These are phyloP conservation scores for Vollenhovia emeryi DNA, from an alignment of 1,140 invertebrate species.

Conservation along the genomic window DNA sequence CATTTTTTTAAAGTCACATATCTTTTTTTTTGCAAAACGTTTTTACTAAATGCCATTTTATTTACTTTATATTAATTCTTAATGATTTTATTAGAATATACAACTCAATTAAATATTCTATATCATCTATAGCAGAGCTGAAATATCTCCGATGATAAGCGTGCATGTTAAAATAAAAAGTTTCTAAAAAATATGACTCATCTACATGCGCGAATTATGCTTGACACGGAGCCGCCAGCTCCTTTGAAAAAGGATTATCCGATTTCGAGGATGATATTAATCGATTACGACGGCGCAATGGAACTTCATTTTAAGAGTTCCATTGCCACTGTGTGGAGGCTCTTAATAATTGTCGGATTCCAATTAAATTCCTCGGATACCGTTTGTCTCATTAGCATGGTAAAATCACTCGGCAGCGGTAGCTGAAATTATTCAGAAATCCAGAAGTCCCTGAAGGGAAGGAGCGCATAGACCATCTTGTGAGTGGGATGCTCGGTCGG, in stretches of 20 bases:
- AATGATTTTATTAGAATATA: no score
- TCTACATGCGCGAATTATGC: not conserved
- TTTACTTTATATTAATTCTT: no score
- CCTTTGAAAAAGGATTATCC: conserved; percentile 1
- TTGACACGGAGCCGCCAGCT: not conserved
- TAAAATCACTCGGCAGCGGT: not conserved
- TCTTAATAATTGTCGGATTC: conserved; percentile 46
- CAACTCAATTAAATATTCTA: no score
- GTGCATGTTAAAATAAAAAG: not conserved
- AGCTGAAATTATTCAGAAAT: conserved; percentile 43
- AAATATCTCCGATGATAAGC: not conserved
- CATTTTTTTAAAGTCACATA: no score
- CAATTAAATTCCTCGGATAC: conserved; percentile 31
- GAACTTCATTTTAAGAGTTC: conserved; percentile 41
- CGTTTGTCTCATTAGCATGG: conserved; percentile 37
- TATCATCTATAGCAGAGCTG: no score
- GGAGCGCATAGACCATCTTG: not conserved
- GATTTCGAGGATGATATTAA: not conserved
- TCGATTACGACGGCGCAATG: conserved; percentile 15
- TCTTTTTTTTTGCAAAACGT: no score
- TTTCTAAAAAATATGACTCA: not conserved
- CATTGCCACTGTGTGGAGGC: conserved; percentile 18
- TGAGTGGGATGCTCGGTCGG: not conserved
- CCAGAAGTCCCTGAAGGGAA: not conserved
- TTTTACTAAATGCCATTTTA: no score